phyloP scores from a whole-genome alignment of 2,113 vertebrate species.

The Hydrochoerus hydrochaeris region DNA sequence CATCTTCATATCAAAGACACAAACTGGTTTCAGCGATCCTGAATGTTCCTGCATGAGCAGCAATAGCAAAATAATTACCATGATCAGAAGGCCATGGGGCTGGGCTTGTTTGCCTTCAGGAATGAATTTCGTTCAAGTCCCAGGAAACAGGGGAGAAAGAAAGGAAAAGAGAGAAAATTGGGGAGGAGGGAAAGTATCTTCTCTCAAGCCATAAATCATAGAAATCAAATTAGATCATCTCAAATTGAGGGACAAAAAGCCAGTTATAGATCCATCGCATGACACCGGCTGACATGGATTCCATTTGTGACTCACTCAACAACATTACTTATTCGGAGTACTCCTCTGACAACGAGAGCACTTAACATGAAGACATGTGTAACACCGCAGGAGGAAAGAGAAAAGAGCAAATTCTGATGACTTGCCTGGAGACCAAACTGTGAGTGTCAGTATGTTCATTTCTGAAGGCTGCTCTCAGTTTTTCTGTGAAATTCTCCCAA shows the following conservation, averaged over 20 bases:
- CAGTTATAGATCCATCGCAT: constrained; percentile 87
- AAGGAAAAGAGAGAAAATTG: constrained; percentile 54
- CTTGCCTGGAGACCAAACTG: constrained; percentile 72
- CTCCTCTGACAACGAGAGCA: constrained; percentile 82
- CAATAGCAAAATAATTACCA: constrained; percentile 6
- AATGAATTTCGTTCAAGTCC: constrained; percentile 65
- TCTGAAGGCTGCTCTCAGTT: constrained; percentile 64
- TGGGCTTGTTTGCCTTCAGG: constrained; percentile 35
- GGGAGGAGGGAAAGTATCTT: constrained; percentile 67
- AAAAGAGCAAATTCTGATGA: constrained; percentile 62
- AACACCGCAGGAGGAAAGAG: constrained; percentile 67
- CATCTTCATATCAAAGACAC: constrained; percentile 63
- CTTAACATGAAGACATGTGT: constrained; percentile 82
- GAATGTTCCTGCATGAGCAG: constrained; percentile 51
- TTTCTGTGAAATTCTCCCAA: constrained; percentile 43
- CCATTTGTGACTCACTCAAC: constrained; percentile 85
- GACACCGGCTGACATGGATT: constrained; percentile 79
- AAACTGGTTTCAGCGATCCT: constrained; percentile 42
- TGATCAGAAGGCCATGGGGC: neutral
- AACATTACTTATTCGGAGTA: constrained; percentile 86
- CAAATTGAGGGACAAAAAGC: constrained; percentile 87
- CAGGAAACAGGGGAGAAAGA: constrained; percentile 53
- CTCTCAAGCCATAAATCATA: constrained; percentile 83
- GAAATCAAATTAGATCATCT: constrained; percentile 88
- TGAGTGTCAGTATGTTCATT: neutral